Evolutionary conservation across 2,113 vertebrate genomes (phyloP), one percentile per base, ranked within the genome.

Genomic region (Callipepla californica): DNA sequence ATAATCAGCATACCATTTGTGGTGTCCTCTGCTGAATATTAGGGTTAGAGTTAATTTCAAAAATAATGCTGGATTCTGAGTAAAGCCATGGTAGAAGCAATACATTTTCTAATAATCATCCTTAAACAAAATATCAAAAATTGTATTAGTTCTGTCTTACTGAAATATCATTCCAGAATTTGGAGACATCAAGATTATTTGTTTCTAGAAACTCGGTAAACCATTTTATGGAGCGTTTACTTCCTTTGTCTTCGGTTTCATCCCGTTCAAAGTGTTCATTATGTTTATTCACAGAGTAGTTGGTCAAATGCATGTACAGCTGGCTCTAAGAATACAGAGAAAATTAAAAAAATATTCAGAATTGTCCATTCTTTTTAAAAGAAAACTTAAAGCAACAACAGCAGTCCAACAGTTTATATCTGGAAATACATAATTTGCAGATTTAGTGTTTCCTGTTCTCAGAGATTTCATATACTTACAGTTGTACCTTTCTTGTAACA

Each of bases 281-380:
- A 97, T 99, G 99, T 97, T 99, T 99, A 98, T 99, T 99, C 91
- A 99, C 99, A 1, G 99, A 99, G 96, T 99, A 99, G 98, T 99
- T 99, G 65, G 99, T 99, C 96, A 99, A 98, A 93, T 99, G 99
- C 99, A 99, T 99, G 94, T 98, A 99, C 44, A 99, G 97, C 96
- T 99, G 99, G 97, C 98, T 99, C 99, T 99, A 97, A 63, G 95
- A 97, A 82, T 47, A 80, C 16, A 10, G 66, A 92, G 70, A 93
- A 90, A 69, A 80, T 18, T 89, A 21, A 61, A 17, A 48, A n/a
- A 78, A 6, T 45, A 25, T 13, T 78, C 55, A 57, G 72, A 95
- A 87, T 21, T 13, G 5, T 67, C 17, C 67, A 57, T 78, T 81
- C 25, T 77, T 13, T 11, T 13, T 12, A 69, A 30, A 73, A 61